These are phyloP conservation scores for Sebastolobus altivelis DNA, from an alignment of 2,797 vertebrate genomes.

Conservation along the genomic window DNA sequence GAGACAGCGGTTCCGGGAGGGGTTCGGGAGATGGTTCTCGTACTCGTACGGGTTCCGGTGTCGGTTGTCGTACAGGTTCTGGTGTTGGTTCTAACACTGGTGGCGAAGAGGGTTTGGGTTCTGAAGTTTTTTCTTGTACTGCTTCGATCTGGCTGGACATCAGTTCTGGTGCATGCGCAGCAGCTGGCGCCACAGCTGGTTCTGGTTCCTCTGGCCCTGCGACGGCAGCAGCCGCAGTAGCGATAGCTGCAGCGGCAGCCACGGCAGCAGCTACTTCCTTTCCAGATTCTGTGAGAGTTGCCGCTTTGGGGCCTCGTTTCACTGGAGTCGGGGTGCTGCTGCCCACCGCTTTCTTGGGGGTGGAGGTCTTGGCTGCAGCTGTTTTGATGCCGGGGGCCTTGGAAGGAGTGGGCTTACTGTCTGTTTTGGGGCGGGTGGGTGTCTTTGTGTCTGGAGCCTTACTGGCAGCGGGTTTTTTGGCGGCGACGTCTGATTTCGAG, in stretches of 20 bases:
- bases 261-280: conserved; percentile 57
- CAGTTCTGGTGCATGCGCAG: conserved; percentile 18
- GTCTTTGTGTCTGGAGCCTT: conserved; percentile 81
- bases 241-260: conserved; percentile 55
- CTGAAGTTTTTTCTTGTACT: conserved; percentile 27
- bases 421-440: conserved; percentile 74
- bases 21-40: conserved; percentile 23
- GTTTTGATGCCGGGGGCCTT: conserved; percentile 74
- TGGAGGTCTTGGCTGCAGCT: conserved; percentile 72
- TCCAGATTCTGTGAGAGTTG: conserved; percentile 41
- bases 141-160: conserved; percentile 7
- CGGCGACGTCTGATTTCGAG: conserved; percentile 69
- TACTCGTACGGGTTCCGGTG: neutral
- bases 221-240: conserved; percentile 47
- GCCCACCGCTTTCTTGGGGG: conserved; percentile 84
- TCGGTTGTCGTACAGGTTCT: neutral
- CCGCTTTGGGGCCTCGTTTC: conserved; percentile 81
- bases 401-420: conserved; percentile 71
- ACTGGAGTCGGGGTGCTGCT: conserved; percentile 85
- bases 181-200: conserved; percentile 13
- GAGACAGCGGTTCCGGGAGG: conserved; percentile 9
- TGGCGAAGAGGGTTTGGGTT: neutral
- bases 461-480: conserved; percentile 76
- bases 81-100: conserved; percentile 6
- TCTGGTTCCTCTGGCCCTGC: conserved; percentile 40